These are phyloP conservation scores for Hypomecis atomaria DNA, from an alignment of 2,888 invertebrate species.

Conservation along the genomic window DNA sequence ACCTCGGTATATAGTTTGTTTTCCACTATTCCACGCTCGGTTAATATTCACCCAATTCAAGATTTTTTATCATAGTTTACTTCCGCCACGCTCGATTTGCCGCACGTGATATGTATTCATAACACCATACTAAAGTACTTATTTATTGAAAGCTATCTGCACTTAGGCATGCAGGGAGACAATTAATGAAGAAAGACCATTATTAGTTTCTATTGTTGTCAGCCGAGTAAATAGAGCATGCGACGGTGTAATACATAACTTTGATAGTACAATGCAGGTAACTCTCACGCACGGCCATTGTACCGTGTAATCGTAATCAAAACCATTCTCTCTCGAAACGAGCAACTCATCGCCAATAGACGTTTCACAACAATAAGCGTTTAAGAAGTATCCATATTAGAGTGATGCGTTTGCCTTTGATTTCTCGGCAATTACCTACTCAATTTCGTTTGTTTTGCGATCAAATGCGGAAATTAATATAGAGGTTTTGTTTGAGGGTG, in stretches of 20 bases:
- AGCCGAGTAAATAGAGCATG: slow-evolving; percentile 77
- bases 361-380: slow-evolving; percentile 67
- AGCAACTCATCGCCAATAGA: slow-evolving; percentile 62
- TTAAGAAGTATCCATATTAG: slow-evolving; percentile 39
- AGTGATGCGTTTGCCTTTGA: slow-evolving; percentile 32
- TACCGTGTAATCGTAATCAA: slow-evolving; percentile 74
- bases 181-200: slow-evolving; percentile 76
- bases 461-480: slow-evolving; percentile 43
- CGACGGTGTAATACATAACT: slow-evolving; percentile 73
- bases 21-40: slow-evolving; percentile 49
- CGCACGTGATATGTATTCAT: slow-evolving; percentile 66
- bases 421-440: slow-evolving; percentile 40
- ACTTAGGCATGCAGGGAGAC: slow-evolving; percentile 64
- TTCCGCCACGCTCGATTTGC: slow-evolving; percentile 64
- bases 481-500: slow-evolving; percentile 55
- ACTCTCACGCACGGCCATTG: slow-evolving; percentile 77
- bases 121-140: slow-evolving; percentile 50
- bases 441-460: slow-evolving; percentile 19
- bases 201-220: slow-evolving; percentile 80
- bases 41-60: slow-evolving; percentile 58
- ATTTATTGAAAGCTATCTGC: slow-evolving; percentile 63
- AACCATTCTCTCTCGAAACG: slow-evolving; percentile 70
- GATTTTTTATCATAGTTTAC: slow-evolving; percentile 51
- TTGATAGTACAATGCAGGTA: slow-evolving; percentile 69
- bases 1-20: slow-evolving; percentile 56